Evolutionary conservation across 2,888 invertebrate genomes (phyloP), one percentile per base, ranked within the genome.

Genomic region (Vesta saturnalis): DNA sequence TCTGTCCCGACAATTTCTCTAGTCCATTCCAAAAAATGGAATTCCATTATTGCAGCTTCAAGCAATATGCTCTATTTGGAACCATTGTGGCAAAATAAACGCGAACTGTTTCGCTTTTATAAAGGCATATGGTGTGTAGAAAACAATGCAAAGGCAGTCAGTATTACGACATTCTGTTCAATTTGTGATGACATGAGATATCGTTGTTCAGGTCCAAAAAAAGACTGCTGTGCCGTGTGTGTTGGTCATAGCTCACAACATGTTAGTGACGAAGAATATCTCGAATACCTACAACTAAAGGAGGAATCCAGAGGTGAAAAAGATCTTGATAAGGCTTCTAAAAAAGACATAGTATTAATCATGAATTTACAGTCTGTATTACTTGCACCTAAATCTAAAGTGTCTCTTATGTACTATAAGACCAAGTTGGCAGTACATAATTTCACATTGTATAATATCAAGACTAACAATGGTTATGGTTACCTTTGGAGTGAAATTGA

Each of bases 341-440:
- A 5, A 1, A 59, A 59, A 19, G 43, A 43, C n/a, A n/a, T n/a
- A 12, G 49, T 60, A 22, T 60, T 60, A 14, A 18, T n/a, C 6
- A 60, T 60, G 47, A 47, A 60, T 49, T 23, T 60, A 14, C 47
- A 60, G 23, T 19, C 60, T 1, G 60, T 60, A 15, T 14, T 60
- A 3, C 15, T 60, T 3, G 5, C 4, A 5, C 47, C 60, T 5
- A 60, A 23, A 19, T 60, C 60, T 6, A 60, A 60, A n/a, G n/a
- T n/a, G n/a, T n/a, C 12, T 18, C 43, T 46, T 1, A 18, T 46
- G n/a, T 59, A 59, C 43, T 43, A 35, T 46, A 46, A 60, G 47
- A 60, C 60, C 4, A 60, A 60, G 22, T 22, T 60, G 19, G 19
- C 19, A 18, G 60, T 60, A 21, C 47, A 60, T 10, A 19, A 59